A percentile compares a stretch with the other conserved stretches of the same genome.
Conservation (phyloP, 2,888 invertebrate species). For the Resseliella maxima region DNA sequence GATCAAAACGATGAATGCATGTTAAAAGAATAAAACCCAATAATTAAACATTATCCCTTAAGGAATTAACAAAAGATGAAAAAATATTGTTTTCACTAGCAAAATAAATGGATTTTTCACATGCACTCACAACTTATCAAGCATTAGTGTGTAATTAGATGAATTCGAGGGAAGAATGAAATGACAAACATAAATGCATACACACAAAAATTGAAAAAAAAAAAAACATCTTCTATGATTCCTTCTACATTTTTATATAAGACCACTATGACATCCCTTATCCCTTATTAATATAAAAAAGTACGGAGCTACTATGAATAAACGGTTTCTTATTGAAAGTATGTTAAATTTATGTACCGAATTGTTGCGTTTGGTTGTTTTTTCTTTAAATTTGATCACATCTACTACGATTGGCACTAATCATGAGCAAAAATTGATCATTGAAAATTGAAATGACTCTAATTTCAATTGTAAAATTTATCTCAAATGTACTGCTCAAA, state of each 20-base stretch:
- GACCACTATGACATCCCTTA: too few species aligned
- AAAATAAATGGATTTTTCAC: background rate
- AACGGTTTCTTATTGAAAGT: conserved; percentile 22
- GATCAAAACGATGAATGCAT: background rate
- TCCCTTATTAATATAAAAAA: too few species aligned
- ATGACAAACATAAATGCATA: too few species aligned
- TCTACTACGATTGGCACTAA: background rate
- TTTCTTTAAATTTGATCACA: background rate
- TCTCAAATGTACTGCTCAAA: background rate
- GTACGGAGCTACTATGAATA: background rate
- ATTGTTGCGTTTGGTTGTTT: too few species aligned
- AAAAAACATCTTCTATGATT: too few species aligned
- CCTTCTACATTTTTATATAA: too few species aligned
- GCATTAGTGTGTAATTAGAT: background rate
- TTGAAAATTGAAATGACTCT: too few species aligned
- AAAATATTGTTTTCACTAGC: background rate
- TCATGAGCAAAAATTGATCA: background rate
- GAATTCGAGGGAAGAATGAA: background rate
- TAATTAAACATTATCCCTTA: conserved; percentile 5
- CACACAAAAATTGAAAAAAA: too few species aligned
- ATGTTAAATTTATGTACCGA: background rate
- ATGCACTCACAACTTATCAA: background rate
- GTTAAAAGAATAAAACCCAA: background rate
- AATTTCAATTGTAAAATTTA: too few species aligned
- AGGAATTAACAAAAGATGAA: background rate